These are phyloP conservation scores for Pelosia muscerda DNA, from an alignment of 2,888 invertebrate species.

Conservation along the genomic window DNA sequence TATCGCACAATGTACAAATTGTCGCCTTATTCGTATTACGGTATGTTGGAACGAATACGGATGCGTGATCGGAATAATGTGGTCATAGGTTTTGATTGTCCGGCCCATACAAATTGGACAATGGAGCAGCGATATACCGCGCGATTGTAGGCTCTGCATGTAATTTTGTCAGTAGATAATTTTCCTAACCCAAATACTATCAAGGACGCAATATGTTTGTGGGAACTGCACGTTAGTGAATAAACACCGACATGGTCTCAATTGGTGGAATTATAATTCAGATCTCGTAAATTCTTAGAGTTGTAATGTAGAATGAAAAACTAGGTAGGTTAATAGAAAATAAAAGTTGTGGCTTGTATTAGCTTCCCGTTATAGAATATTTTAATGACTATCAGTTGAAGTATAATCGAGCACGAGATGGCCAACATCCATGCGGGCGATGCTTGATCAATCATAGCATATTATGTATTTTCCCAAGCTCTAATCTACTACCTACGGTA, in stretches of 20 bases:
- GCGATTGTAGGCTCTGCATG: slow-evolving; percentile 64
- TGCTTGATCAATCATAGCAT: too few relatives aligned
- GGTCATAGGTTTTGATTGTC: slow-evolving; percentile 71
- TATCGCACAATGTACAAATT: slow-evolving; percentile 66
- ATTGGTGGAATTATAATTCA: slow-evolving; percentile 43
- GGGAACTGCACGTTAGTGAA: slow-evolving; percentile 58
- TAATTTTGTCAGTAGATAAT: slow-evolving; percentile 72
- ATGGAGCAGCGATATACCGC: slow-evolving; percentile 77
- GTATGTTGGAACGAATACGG: slow-evolving; percentile 85
- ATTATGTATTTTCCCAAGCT: too few relatives aligned
- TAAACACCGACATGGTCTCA: slow-evolving; percentile 49
- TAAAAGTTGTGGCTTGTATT: too few relatives aligned
- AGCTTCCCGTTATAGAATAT: neutral
- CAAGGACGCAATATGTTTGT: slow-evolving; percentile 72
- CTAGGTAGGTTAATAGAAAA: slow-evolving; percentile 32
- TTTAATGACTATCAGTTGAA: neutral
- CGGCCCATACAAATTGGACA: slow-evolving; percentile 74
- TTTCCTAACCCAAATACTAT: slow-evolving; percentile 80
- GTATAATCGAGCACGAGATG: too few relatives aligned
- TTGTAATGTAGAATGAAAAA: slow-evolving; percentile 25
- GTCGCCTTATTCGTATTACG: slow-evolving; percentile 82
- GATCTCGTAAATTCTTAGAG: slow-evolving; percentile 31
- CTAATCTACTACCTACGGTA: too few relatives aligned
- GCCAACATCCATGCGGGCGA: too few relatives aligned
- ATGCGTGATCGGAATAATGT: slow-evolving; percentile 77